Evolutionary conservation across 2,797 vertebrate genomes (phyloP).

Genomic region (Epinephelus awoara): DNA sequence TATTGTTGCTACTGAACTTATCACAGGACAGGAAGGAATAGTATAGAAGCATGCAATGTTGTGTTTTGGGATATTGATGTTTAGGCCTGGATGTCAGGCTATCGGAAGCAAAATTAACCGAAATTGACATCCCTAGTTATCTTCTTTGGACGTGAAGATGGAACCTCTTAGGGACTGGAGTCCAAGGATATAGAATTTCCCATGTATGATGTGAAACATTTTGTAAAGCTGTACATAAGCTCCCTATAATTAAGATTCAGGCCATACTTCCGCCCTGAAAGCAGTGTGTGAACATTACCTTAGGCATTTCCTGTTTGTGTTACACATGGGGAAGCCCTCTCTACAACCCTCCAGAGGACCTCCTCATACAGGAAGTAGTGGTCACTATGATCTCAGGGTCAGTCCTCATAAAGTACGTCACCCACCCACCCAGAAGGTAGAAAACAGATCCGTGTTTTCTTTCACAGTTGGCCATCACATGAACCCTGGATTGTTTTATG

Average conservation of each 20-base stretch:
- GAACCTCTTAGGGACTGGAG: not conserved
- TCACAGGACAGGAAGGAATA: not conserved
- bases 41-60: not conserved
- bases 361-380: conserved; percentile 69
- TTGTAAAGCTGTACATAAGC: conserved; percentile 33
- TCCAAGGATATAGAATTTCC: conserved; percentile 5
- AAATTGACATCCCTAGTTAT: not conserved
- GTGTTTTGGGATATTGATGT: not conserved
- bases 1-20: conserved; percentile 9
- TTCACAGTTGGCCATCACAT: not conserved
- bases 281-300: conserved; percentile 66
- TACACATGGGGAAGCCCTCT: conserved; percentile 57
- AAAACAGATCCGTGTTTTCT: conserved; percentile 22
- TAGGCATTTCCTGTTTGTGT: conserved; percentile 80
- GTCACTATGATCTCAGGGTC: conserved; percentile 63
- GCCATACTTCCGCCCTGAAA: conserved; percentile 34
- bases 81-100: too few relatives aligned
- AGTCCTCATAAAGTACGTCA: conserved; percentile 60
- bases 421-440: conserved; percentile 31
- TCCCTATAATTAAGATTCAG: conserved; percentile 37
- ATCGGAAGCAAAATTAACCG: too few relatives aligned
- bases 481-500: conserved; percentile 23
- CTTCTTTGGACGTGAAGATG: not conserved
- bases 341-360: conserved; percentile 37
- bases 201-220: conserved; percentile 7